These are phyloP conservation scores for Malurus splendens DNA, from an alignment of 2,797 vertebrate species.

Conservation along the genomic window DNA sequence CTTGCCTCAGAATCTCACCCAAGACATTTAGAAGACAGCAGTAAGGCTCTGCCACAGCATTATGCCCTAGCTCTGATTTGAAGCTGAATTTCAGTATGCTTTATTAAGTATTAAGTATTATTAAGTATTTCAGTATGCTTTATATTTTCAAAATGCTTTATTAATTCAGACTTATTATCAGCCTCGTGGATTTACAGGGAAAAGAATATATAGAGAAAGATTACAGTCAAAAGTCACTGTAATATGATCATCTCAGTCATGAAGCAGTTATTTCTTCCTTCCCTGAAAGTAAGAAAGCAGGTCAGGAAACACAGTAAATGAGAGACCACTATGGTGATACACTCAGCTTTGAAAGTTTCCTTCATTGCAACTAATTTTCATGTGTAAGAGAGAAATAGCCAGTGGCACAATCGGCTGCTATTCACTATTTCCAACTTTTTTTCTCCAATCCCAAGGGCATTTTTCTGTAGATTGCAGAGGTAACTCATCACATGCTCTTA, in stretches of 20 bases:
- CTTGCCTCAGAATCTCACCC: not conserved
- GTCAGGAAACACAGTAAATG: not conserved
- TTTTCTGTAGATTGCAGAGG: not conserved
- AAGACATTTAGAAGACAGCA: not conserved
- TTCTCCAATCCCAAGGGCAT: not conserved
- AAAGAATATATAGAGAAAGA: not conserved
- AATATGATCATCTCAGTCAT: not conserved
- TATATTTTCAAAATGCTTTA: not conserved
- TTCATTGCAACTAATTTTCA: not conserved
- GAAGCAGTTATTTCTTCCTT: not conserved
- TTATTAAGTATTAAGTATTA: too few species aligned
- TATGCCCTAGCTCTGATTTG: not conserved
- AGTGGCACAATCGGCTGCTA: not conserved
- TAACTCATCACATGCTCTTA: not conserved
- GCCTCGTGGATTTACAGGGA: fast-evolving
- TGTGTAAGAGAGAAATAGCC: not conserved
- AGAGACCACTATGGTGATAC: not conserved
- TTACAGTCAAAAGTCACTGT: not conserved
- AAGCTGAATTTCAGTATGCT: not conserved
- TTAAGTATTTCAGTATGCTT: too few species aligned
- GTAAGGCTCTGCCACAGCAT: not conserved
- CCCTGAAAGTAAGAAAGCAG: not conserved
- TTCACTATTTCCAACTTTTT: not conserved
- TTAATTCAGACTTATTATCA: not conserved
- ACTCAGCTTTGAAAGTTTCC: not conserved